A percentile compares a stretch with the other conserved stretches of the same genome.
phyloP scores from a whole-genome alignment of 2,113 vertebrate genomes.

The Pseudopodoces humilis region DNA sequence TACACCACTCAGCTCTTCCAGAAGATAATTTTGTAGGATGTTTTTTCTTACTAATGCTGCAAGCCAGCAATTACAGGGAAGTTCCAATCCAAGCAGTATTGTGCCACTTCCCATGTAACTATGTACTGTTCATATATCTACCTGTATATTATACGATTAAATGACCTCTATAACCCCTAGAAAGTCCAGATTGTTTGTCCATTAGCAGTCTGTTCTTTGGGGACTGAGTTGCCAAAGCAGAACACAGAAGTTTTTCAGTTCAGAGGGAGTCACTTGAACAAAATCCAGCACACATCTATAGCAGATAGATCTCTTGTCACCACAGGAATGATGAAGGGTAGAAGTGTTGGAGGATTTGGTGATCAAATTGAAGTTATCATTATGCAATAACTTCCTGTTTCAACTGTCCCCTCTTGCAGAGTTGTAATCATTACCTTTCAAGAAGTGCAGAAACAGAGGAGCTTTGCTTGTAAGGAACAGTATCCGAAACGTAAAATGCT shows the following conservation, averaged over 20 bases:
- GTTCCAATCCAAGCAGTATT: constrained; percentile 8
- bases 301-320: neutral
- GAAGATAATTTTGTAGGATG: neutral
- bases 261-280: neutral
- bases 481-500: rapidly evolving
- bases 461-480: neutral
- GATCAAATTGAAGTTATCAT: neutral
- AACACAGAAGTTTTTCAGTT: constrained; percentile 40
- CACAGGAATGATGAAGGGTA: neutral
- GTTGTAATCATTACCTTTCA: neutral
- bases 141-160: neutral
- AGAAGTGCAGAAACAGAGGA: neutral
- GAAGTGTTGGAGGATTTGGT: neutral
- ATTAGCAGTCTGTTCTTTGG: constrained; percentile 19
- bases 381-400: neutral
- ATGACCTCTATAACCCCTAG: neutral
- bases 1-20: neutral
- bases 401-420: neutral
- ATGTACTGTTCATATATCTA: neutral
- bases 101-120: neutral
- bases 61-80: constrained; percentile 22
- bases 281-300: neutral
- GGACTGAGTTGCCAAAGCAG: neutral
- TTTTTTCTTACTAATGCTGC: constrained; percentile 15
- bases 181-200: constrained; percentile 34